These are phyloP conservation scores for Bucorvus abyssinicus DNA, from an alignment of 2,797 vertebrate species.

Conservation along the genomic window DNA sequence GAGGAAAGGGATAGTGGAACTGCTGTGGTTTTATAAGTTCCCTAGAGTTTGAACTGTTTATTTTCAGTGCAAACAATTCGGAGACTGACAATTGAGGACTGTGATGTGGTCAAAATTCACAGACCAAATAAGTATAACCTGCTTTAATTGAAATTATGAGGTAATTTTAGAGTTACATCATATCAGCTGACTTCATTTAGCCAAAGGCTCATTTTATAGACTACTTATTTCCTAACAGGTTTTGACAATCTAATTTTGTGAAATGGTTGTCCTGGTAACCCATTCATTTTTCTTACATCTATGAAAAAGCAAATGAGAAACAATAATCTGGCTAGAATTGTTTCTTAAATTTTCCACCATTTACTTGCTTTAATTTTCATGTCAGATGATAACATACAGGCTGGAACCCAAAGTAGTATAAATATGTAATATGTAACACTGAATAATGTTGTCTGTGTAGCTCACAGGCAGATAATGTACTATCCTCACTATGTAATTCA, in stretches of 20 bases:
- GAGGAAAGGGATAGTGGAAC: not conserved
- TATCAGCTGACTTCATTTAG: conserved; percentile 10
- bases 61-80: not conserved
- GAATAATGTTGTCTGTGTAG: not conserved
- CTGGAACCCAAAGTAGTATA: not conserved
- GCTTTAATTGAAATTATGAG: conserved; percentile 4
- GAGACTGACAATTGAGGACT: not conserved
- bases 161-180: not conserved
- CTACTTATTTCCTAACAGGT: conserved; percentile 37
- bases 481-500: conserved; percentile 26
- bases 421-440: not conserved
- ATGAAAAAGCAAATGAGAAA: not conserved
- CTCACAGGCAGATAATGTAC: not conserved
- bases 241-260: conserved; percentile 34
- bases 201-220: conserved; percentile 24
- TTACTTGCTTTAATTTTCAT: not conserved
- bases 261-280: conserved; percentile 49
- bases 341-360: not conserved
- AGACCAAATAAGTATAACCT: not conserved
- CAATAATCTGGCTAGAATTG: not conserved
- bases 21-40: not conserved
- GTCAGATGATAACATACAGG: not conserved
- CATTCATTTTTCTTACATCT: conserved; percentile 43
- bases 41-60: not conserved
- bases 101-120: not conserved